These are phyloP conservation scores for Sebastes baramenuke DNA, from an alignment of 2,797 vertebrate species.

Conservation along the genomic window DNA sequence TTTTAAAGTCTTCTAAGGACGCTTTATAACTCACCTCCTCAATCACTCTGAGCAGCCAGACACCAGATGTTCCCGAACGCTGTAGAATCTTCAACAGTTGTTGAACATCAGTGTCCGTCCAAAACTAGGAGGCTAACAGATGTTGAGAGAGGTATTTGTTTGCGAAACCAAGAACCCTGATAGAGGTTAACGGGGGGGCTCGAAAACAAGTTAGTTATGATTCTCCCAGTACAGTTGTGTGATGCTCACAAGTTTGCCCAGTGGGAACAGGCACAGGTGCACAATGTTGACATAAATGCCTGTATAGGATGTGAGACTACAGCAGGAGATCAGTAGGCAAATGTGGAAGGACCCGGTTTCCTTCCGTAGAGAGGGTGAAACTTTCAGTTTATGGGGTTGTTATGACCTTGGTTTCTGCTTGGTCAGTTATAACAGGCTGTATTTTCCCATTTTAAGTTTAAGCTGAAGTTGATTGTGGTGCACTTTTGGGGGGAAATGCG, in stretches of 20 bases:
- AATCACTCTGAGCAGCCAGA: not conserved
- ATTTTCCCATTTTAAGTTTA: not conserved
- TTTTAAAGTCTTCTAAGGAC: not conserved
- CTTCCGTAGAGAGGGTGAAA: conserved; percentile 11
- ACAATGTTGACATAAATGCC: conserved; percentile 63
- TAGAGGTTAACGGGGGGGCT: conserved; percentile 13
- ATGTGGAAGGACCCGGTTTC: conserved; percentile 31
- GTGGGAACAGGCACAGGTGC: conserved; percentile 80
- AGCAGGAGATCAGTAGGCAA: conserved; percentile 38
- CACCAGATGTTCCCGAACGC: not conserved
- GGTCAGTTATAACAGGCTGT: not conserved
- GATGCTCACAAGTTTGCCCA: conserved; percentile 21
- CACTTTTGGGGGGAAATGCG: not conserved
- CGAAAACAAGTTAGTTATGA: conserved; percentile 33
- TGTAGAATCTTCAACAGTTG: conserved; percentile 14
- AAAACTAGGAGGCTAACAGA: conserved; percentile 41
- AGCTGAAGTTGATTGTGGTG: not conserved
- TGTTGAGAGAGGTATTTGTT: conserved; percentile 59
- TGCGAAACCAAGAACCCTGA: conserved; percentile 65
- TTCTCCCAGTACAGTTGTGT: conserved; percentile 23
- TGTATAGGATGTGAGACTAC: conserved; percentile 51
- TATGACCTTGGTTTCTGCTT: conserved; percentile 9
- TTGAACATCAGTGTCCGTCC: conserved; percentile 2
- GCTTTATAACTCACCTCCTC: not conserved
- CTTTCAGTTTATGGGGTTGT: not conserved